Conservation (phyloP, 1,140 invertebrate species). For the Lanistes nyassanus region DNA sequence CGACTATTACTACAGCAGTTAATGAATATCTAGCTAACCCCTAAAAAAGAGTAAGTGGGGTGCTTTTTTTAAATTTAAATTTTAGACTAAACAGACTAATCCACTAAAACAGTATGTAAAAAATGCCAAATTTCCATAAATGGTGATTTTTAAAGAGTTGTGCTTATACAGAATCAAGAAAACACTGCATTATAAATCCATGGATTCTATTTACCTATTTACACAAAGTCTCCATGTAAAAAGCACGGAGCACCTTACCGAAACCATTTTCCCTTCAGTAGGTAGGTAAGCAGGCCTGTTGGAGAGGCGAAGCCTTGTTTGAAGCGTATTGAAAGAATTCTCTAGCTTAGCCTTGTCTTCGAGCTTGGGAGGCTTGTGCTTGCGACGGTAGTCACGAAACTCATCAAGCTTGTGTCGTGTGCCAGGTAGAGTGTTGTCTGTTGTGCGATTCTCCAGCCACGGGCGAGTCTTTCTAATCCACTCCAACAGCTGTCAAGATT, state of each 20-base stretch:
- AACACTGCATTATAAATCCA: too few species aligned
- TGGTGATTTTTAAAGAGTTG: too few species aligned
- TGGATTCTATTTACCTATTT: too few species aligned
- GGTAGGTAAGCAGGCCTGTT: conserved; percentile 99
- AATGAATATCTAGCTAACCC: too few species aligned
- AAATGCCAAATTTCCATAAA: too few species aligned
- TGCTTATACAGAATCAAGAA: too few species aligned
- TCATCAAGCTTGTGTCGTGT: conserved; percentile 98
- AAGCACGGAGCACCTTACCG: conserved; percentile 71
- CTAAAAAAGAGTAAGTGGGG: too few species aligned
- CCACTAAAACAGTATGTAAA: too few species aligned
- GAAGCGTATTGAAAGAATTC: conserved; percentile 98
- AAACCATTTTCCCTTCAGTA: conserved; percentile 98
- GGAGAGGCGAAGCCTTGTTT: conserved; percentile 93
- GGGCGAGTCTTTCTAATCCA: conserved; percentile 97
- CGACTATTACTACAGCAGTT: too few species aligned
- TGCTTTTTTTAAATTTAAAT: too few species aligned
- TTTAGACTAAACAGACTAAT: too few species aligned
- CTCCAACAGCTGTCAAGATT: conserved; percentile 81
- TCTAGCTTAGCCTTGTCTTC: conserved; percentile 98
- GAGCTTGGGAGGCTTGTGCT: conserved; percentile 98
- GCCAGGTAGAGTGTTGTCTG: conserved; percentile 96
- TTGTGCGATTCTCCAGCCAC: conserved; percentile 96
- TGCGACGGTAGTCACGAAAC: conserved; percentile 96
- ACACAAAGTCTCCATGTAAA: too few species aligned